Evolutionary conservation across 2,113 vertebrate genomes (phyloP).

Genomic region (Oreochromis spilurus): DNA sequence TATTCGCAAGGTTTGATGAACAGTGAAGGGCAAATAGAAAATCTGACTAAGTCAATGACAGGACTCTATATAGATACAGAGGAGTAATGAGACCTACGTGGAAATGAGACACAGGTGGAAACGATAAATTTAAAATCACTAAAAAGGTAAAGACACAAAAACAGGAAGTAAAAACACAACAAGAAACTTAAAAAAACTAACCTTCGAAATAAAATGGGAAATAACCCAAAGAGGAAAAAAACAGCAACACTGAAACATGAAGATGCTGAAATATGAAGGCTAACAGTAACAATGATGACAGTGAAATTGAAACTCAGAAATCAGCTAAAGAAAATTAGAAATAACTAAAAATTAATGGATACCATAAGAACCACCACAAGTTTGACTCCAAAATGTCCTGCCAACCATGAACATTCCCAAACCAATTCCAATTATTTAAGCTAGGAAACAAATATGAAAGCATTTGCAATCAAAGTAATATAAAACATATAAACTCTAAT

Average conservation of each 20-base stretch:
- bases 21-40: neutral
- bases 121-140: fast-evolving
- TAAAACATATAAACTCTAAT: neutral
- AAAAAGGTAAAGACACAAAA: neutral
- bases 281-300: neutral
- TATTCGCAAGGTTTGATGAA: neutral
- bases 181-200: neutral
- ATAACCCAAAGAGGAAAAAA: neutral
- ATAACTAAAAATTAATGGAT: neutral
- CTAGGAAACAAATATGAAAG: neutral
- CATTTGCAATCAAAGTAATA: neutral
- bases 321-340: neutral
- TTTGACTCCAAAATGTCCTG: neutral
- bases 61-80: neutral
- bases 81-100: fast-evolving
- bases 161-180: neutral
- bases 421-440: neutral
- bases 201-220: neutral
- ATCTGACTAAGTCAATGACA: neutral
- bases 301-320: neutral
- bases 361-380: neutral
- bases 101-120: neutral
- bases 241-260: neutral
- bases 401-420: neutral
- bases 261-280: neutral